These are phyloP conservation scores for Pseudorhiza aurosa DNA, from an alignment of 30 jellyfish, hydroid and myxozoan genomes.

Conservation along the genomic window DNA sequence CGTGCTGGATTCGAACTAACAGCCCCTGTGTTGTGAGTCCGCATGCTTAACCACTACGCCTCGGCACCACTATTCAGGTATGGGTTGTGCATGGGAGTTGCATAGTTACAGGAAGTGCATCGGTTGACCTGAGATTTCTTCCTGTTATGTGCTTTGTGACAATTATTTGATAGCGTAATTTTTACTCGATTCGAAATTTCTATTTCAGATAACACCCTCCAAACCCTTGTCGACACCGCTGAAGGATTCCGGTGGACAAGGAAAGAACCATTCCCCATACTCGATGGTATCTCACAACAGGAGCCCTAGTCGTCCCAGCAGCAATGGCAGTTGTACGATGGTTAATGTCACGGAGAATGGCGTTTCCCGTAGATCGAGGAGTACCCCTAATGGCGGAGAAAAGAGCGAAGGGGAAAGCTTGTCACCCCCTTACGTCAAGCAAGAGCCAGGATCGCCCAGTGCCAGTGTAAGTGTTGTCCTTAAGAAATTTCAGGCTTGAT, in stretches of 20 bases:
- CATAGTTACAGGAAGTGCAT: too few relatives aligned
- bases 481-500: background rate
- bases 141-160: too few relatives aligned
- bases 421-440: constrained; percentile 38
- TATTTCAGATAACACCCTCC: constrained; percentile 41
- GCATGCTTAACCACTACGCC: too few relatives aligned
- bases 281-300: constrained; percentile 39
- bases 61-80: too few relatives aligned
- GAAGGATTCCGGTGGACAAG: constrained; percentile 15
- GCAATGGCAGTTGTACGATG: constrained; percentile 54
- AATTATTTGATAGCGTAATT: too few relatives aligned
- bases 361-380: background rate
- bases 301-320: constrained; percentile 64
- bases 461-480: constrained; percentile 17
- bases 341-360: constrained; percentile 27
- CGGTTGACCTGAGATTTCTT: too few relatives aligned
- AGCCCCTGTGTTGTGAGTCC: too few relatives aligned
- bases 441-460: constrained; percentile 49
- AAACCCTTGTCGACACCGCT: constrained; percentile 38
- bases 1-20: too few relatives aligned
- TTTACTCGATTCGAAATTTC: too few relatives aligned
- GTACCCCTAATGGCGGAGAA: constrained; percentile 1
- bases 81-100: too few relatives aligned
- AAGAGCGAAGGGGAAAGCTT: constrained; percentile 18
- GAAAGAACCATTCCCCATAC: constrained; percentile 24